Base-by-base conservation (phyloP, 2,888 invertebrate genomes). In the Apamea monoglypha region DNA sequence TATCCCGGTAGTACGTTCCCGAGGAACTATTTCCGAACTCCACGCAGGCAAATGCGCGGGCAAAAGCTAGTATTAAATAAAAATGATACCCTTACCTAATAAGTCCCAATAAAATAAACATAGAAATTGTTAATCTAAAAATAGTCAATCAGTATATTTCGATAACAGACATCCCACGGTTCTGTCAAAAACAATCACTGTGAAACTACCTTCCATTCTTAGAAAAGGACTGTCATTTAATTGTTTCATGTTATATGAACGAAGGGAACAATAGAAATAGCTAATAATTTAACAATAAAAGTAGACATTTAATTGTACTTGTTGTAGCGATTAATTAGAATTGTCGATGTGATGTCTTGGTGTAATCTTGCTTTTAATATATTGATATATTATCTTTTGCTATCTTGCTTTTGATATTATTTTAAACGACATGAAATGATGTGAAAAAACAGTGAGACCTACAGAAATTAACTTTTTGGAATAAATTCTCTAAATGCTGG, bases 101-200 rank as follows among this genome's bases (percentile, higher is more conserved):
- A 36, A 36, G 12, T 12, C 6, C 14, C 7, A 70, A 66, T 36
- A 61, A 67, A 71, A 50, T 53, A 74, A 68, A 61, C 21, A 16
- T n/a, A 67, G n/a, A 70, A 25, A 53, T 40, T n/a, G 16, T 47
- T 67, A 71, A 70, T 56, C 29, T 64, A 66, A 80, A 70, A 61
- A 85, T 73, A 82, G 21, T 18, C 3, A 40, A 5, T 50, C 61
- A 29, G 69, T 59, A 59, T 66, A 67, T 74, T 74, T 76, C 76
- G 5, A 47, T 67, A 59, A 50, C 73, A 67, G 36, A 67, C 61
- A 59, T 82, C 50, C 44, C 69, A 78, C 56, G n/a, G 36, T 32
- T 50, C 40, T 76, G 73, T 79, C 87, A 71, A 40, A 21, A 71
- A 76, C 87, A 84, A 59, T 68, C 21, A 50, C 40, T 68, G 18